A percentile compares a stretch with the other conserved stretches of the same genome.
phyloP scores from a whole-genome alignment of 2,888 invertebrate species.

The Odontothrips loti region DNA sequence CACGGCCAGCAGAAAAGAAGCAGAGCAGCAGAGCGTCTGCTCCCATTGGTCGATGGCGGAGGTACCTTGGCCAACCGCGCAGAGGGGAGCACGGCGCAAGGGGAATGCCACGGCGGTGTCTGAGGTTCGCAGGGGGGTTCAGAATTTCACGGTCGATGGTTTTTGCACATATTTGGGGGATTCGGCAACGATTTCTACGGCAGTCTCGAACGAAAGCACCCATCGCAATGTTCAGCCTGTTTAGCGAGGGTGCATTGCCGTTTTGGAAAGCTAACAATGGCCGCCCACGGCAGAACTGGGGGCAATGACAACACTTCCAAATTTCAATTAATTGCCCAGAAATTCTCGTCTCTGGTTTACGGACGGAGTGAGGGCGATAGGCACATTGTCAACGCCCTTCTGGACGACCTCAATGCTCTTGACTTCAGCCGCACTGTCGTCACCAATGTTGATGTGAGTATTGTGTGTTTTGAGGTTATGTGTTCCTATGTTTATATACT shows the following conservation, averaged over 20 bases:
- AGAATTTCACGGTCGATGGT: no score
- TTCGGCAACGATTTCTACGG: no score
- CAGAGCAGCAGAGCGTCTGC: no score
- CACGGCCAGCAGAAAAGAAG: constrained; percentile 24
- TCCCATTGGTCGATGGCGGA: constrained; percentile 6
- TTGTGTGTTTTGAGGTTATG: constrained; percentile 15
- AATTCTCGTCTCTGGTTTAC: constrained; percentile 32
- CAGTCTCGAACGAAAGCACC: no score
- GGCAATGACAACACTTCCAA: not conserved
- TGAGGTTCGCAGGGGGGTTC: no score
- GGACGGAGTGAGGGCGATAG: constrained; percentile 36
- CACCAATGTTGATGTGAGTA: constrained; percentile 48
- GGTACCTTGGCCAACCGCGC: not conserved
- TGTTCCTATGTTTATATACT: not conserved
- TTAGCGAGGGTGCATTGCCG: no score
- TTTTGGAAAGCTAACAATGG: constrained; percentile 4
- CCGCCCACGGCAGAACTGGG: not conserved
- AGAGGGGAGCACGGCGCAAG: not conserved
- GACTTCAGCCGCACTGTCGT: constrained; percentile 54
- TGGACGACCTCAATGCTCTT: constrained; percentile 61
- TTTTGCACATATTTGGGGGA: no score
- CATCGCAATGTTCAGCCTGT: no score
- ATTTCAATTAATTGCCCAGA: constrained; percentile 17
- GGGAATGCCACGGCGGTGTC: no score
- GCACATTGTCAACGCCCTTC: constrained; percentile 50